Evolutionary conservation across 2,113 vertebrate genomes (phyloP).

Genomic region (Myiopsitta monachus): DNA sequence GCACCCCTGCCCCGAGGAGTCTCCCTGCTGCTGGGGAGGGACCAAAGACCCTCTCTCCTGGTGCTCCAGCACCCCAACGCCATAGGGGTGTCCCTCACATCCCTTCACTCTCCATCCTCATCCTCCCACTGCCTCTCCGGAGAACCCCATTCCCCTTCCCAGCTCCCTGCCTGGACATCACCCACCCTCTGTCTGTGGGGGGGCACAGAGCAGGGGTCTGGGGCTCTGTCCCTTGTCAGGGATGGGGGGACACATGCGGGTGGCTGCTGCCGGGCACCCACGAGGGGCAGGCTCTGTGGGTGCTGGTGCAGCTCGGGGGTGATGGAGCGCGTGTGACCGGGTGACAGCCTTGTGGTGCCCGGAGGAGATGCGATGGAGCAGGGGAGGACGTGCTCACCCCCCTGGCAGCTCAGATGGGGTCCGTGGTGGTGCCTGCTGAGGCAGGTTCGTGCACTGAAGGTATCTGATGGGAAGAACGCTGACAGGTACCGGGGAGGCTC

Average conservation of each 20-base stretch:
- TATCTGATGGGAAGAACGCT: not conserved
- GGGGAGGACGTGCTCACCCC: not conserved
- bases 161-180: not conserved
- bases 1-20: not conserved
- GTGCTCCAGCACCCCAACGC: not conserved
- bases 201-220: not conserved
- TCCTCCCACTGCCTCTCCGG: not conserved
- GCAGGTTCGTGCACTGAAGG: not conserved
- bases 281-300: rapidly evolving
- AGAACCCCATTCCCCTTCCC: not conserved
- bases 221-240: not conserved
- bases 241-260: rapidly evolving
- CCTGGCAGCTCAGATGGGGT: rapidly evolving
- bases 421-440: not conserved
- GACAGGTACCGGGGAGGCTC: not conserved
- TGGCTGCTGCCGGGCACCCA: rapidly evolving
- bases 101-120: not conserved
- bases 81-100: not conserved
- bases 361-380: not conserved
- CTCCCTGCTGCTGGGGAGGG: not conserved
- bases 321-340: rapidly evolving
- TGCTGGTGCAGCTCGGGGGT: not conserved
- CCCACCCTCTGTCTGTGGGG: not conserved
- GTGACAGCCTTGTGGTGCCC: not conserved
- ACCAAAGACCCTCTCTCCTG: not conserved